A percentile compares a stretch with the other conserved stretches of the same genome.
These are phyloP conservation scores for Eustalomyia histrio DNA, from an alignment of 2,888 invertebrate species.

Conservation along the genomic window DNA sequence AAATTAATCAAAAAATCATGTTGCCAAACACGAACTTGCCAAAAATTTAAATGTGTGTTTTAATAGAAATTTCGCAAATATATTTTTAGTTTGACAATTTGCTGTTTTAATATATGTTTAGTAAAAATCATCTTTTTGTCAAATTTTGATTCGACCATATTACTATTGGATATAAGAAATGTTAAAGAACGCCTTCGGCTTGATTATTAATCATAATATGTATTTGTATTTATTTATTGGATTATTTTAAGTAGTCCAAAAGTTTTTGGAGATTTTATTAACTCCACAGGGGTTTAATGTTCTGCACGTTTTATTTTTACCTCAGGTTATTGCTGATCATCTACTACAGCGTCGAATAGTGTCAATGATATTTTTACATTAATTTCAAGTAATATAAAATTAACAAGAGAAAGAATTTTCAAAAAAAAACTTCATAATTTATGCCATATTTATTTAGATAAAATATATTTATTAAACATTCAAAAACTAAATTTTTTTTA, in stretches of 20 bases:
- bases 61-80: conserved; percentile 11
- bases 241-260: conserved; percentile 20
- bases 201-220: conserved; percentile 30
- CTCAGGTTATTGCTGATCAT: conserved; percentile 4
- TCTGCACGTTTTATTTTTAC: conserved; percentile 6
- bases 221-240: conserved; percentile 3
- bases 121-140: background rate
- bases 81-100: background rate
- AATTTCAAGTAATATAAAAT: conserved; percentile 8
- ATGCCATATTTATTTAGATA: no score
- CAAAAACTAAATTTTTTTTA: no score
- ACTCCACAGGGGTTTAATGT: conserved; percentile 1
- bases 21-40: conserved; percentile 32
- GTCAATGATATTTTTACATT: conserved; percentile 25
- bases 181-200: conserved; percentile 30
- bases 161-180: conserved; percentile 27
- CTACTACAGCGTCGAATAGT: conserved; percentile 13
- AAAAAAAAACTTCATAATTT: no score
- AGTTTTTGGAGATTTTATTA: conserved; percentile 2
- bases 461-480: no score
- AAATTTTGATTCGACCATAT: background rate
- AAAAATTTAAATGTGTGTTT: conserved; percentile 34
- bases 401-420: no score
- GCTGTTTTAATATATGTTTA: background rate
- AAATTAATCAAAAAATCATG: conserved; percentile 43